Evolutionary conservation across 2,113 vertebrate species (phyloP), one percentile per base, ranked within the genome.

Genomic region (Amblyornis subalaris): DNA sequence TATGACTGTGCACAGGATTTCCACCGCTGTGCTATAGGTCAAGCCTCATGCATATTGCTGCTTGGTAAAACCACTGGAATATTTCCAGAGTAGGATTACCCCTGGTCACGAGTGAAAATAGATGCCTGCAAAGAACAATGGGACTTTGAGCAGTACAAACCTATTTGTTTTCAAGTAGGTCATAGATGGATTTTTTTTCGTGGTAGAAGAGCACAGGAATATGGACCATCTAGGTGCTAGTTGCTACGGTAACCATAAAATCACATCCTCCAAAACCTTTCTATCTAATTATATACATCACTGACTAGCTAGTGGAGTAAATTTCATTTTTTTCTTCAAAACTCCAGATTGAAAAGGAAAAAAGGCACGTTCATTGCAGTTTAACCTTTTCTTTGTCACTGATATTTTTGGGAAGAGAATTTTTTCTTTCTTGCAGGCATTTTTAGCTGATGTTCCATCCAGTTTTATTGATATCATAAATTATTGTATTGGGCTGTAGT

Each of bases 261-360:
- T 86, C 76, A 64, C 25, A 62, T 88, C 55, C 44, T 94, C 75
- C 48, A 85, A 94, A 97, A 36, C 72, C 81, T 95, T 95, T 92
- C 74, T 77, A 53, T 94, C 89, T 94, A 93, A 93, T 96, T 95
- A 71, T 94, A 91, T 88, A 96, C 51, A 76, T 94, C 85, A 69
- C 72, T 91, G 69, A 86, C 54, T 89, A 73, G 79, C 2, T 4
- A 91, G 58, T 82, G 25, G 21, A 91, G 58, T 87, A 94, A 89
- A 87, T 90, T 92, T 93, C 16, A 14, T 54, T 65, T 70, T 93
- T 88, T 58, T 7, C 58, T 77, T 91, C 62, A 25, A 50, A 94
- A 90, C 31, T 87, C 53, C 10, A 21, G 38, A 42, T 22, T 60
- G 55, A 28, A 93, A 87, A 85, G 18, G 31, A 24, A 76, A 88